These are phyloP conservation scores for Hemiprocne comata DNA, from an alignment of 2,113 vertebrate species.

Conservation along the genomic window DNA sequence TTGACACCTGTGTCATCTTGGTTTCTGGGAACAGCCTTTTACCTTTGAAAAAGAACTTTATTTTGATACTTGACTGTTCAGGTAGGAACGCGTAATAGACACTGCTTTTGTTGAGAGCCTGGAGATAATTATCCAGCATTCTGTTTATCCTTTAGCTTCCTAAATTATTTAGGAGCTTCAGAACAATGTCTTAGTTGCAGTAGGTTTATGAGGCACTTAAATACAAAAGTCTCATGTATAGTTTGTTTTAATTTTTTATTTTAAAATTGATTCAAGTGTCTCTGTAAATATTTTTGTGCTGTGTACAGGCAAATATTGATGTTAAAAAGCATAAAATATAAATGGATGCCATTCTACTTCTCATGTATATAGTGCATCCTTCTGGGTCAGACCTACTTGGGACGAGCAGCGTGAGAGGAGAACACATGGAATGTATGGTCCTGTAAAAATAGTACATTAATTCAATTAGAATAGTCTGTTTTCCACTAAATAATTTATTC, in stretches of 20 bases:
- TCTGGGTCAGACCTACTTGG: not conserved
- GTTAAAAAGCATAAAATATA: constrained; percentile 32
- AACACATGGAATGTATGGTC: not conserved
- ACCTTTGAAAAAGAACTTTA: not conserved
- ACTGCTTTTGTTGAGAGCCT: not conserved
- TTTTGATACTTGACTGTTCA: not conserved
- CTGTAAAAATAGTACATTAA: not conserved
- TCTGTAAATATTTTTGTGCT: constrained; percentile 25
- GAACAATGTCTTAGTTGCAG: not conserved
- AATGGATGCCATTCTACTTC: not conserved
- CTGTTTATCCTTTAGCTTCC: not conserved
- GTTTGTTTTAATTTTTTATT: constrained; percentile 57
- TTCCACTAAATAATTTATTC: constrained; percentile 38
- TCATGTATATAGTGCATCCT: not conserved
- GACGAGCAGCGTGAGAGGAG: not conserved
- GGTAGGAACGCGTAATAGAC: not conserved
- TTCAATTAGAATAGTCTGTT: not conserved
- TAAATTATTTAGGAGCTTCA: constrained; percentile 9
- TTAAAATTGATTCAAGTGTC: constrained; percentile 33
- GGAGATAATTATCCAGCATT: not conserved
- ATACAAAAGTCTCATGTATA: constrained; percentile 3
- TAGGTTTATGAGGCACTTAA: constrained; percentile 10
- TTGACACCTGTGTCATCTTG: not conserved
- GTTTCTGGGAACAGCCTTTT: not conserved
- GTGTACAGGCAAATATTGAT: constrained; percentile 23